Evolutionary conservation across 2,888 invertebrate species (phyloP).

Genomic region (Ariolimax columbianus): DNA sequence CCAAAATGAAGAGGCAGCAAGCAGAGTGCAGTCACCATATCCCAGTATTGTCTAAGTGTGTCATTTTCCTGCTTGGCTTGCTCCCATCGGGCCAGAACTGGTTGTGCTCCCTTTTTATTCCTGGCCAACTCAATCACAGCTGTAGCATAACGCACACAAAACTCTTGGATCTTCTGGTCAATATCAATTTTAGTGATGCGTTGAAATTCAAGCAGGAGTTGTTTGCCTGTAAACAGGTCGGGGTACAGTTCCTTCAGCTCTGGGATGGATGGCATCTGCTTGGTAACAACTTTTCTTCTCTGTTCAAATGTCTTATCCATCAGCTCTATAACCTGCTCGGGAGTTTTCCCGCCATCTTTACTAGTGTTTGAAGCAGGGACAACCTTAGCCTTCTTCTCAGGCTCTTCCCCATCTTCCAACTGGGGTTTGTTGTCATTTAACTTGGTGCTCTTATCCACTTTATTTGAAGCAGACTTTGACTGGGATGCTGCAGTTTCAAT

Average conservation of each 20-base stretch:
- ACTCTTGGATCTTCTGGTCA: constrained; percentile 72
- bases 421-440: constrained; percentile 12
- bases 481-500: constrained; percentile 10
- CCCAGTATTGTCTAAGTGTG: constrained; percentile 73
- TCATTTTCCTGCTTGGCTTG: constrained; percentile 71
- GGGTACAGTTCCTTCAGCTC: constrained; percentile 71
- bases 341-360: constrained; percentile 58
- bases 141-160: constrained; percentile 71
- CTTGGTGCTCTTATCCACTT: constrained; percentile 30
- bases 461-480: background rate
- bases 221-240: constrained; percentile 68
- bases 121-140: constrained; percentile 68
- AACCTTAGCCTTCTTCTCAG: constrained; percentile 52
- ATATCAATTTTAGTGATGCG: constrained; percentile 71
- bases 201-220: constrained; percentile 71
- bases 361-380: constrained; percentile 41
- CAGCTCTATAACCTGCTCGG: constrained; percentile 67
- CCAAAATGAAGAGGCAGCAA: constrained; percentile 70
- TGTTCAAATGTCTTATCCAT: constrained; percentile 73
- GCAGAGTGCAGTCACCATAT: constrained; percentile 74
- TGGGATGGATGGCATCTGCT: constrained; percentile 70
- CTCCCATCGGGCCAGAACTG: constrained; percentile 69
- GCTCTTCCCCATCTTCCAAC: constrained; percentile 48
- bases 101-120: constrained; percentile 64
- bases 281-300: constrained; percentile 67